Percentiles rank a stretch among this genome's conserved stretches.
phyloP scores from a whole-genome alignment of 2,888 invertebrate genomes.

The Strigamia crassipes region DNA sequence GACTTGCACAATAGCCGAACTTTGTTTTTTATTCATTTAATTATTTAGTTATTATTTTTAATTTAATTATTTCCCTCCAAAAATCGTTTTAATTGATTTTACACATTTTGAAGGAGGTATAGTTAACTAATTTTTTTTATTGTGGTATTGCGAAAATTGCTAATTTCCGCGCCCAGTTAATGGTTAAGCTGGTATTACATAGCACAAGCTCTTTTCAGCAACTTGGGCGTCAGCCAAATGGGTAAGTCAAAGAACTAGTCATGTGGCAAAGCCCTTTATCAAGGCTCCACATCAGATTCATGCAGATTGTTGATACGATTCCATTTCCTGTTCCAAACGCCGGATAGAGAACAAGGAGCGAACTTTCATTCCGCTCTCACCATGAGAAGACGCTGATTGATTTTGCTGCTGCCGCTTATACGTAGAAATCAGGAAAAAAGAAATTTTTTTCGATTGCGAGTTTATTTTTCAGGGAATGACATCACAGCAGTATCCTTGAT shows the following conservation, averaged over 20 bases:
- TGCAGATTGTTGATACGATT: constrained; percentile 44
- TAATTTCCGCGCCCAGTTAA: constrained; percentile 32
- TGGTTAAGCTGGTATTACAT: constrained; percentile 27
- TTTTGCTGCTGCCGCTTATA: neutral
- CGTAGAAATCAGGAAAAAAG: constrained; percentile 33
- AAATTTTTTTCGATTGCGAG: neutral
- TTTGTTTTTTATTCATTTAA: neutral
- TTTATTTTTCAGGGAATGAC: constrained; percentile 14
- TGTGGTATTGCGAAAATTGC: constrained; percentile 14
- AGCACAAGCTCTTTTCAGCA: constrained; percentile 33
- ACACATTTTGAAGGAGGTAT: neutral
- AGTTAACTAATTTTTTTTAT: constrained; percentile 37
- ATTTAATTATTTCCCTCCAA: neutral
- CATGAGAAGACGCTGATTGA: constrained; percentile 24
- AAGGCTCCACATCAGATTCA: constrained; percentile 41
- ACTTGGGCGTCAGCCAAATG: constrained; percentile 41
- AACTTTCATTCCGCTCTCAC: constrained; percentile 33
- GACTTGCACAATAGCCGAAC: neutral
- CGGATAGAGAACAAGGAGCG: constrained; percentile 36
- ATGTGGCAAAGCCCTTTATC: constrained; percentile 41
- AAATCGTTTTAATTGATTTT: neutral
- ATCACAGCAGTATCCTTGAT: constrained; percentile 24
- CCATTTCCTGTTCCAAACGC: constrained; percentile 44
- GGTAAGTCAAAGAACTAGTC: constrained; percentile 39
- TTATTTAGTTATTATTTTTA: neutral